These are phyloP conservation scores for Meles meles DNA, from an alignment of 2,113 vertebrate species.

Conservation along the genomic window DNA sequence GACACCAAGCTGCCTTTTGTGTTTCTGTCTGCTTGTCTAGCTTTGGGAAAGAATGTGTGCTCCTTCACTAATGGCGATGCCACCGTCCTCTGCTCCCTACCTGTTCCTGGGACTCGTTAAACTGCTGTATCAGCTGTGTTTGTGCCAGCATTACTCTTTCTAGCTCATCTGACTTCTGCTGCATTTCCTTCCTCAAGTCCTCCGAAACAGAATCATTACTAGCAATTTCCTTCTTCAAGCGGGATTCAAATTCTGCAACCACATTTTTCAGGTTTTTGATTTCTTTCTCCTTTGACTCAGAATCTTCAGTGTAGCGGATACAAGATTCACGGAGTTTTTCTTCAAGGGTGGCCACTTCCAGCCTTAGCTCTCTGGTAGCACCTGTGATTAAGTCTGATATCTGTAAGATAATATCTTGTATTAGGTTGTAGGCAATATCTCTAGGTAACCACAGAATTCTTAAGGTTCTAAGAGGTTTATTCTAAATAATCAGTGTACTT, in stretches of 20 bases:
- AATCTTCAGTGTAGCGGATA: conserved; percentile 75
- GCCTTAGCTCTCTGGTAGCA: conserved; percentile 79
- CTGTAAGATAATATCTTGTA: conserved; percentile 73
- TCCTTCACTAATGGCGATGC: neutral
- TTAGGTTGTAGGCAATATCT: conserved; percentile 19
- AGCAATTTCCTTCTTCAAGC: conserved; percentile 82
- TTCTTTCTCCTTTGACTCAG: conserved; percentile 81
- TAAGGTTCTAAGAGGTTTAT: neutral
- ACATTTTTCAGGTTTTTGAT: conserved; percentile 77
- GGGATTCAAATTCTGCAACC: conserved; percentile 78
- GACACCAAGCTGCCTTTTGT: neutral
- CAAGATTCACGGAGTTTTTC: conserved; percentile 79
- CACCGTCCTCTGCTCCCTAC: conserved; percentile 72
- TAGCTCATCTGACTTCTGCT: conserved; percentile 85
- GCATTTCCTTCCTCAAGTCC: conserved; percentile 81
- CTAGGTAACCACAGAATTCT: neutral
- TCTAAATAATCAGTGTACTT: neutral
- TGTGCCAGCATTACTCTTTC: conserved; percentile 81
- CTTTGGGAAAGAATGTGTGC: neutral
- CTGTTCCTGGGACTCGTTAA: conserved; percentile 85
- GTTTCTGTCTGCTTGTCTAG: neutral
- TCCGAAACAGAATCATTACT: conserved; percentile 74
- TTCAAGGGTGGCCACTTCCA: conserved; percentile 80
- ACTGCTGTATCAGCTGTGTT: conserved; percentile 80
- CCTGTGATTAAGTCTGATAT: conserved; percentile 81